Base-by-base conservation (phyloP, 2,888 invertebrate species). In the Drosophila testacea region DNA sequence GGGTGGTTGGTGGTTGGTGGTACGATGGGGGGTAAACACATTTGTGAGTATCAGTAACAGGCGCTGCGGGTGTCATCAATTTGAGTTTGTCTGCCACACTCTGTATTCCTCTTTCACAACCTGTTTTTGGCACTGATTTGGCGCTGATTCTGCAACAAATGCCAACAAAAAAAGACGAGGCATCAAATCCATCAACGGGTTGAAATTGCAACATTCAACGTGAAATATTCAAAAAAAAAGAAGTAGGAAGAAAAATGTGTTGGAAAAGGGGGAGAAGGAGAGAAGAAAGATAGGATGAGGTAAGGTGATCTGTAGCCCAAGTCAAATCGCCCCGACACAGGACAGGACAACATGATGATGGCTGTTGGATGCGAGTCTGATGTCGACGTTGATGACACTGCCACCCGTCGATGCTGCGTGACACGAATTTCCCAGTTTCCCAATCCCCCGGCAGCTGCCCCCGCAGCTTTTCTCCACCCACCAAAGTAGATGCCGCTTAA, bases 141-240 rank as follows among this genome's bases (percentile, higher is more conserved):
- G 57, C 69, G 82, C 84, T 89, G 84, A 89, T 87, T 84, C 80
- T 63, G 79, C 81, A 83, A 59, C 66, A 73, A 42, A 36, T 52
- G 47, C 68, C 69, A 70, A 46, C 7, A 6, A 22, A 59, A 47
- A 68, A 69, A 46, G 67, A 51, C 27, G 61, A 34, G 54, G 30
- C 67, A 82, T 82, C 77, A 88, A 85, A 88, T 84, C 88, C 88
- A 88, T 88, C 88, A 88, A 86, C 88, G 88, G 83, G 88, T 86
- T 84, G 81, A 84, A 88, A 84, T 84, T 86, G 88, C 83, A 88
- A 72, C 83, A 83, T 85, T 85, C 85, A 85, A 77, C 82, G 72
- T 64, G 46, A 60, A 72, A 60, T 52, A 51, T 30, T 46, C 54
- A 7, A 41, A 56, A 57, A 67, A 73, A 69, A 72, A 63, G 7